phyloP scores from a whole-genome alignment of 2,797 vertebrate species.

The Typhlichthys subterraneus region DNA sequence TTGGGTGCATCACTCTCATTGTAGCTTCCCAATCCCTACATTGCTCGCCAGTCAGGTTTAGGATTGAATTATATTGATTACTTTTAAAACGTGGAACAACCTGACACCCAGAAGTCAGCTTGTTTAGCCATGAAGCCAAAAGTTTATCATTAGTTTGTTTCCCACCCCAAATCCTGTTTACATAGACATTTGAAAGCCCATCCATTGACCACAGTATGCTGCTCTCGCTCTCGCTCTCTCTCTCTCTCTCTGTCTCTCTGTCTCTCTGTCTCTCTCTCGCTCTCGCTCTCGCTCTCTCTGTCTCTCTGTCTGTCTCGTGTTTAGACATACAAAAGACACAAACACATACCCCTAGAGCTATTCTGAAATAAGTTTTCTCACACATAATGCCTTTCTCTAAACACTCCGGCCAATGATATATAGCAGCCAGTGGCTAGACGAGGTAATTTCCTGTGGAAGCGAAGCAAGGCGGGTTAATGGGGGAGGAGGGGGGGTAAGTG shows the following conservation, averaged over 20 bases:
- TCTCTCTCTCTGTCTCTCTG: background rate
- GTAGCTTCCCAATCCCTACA: no score
- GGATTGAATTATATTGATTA: no score
- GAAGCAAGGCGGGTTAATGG: conserved; percentile 39
- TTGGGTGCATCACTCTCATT: conserved; percentile 2
- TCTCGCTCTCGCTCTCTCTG: background rate
- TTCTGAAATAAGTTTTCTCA: conserved; percentile 30
- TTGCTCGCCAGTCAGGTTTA: no score
- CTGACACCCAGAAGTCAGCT: no score
- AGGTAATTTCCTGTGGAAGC: conserved; percentile 78
- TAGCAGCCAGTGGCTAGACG: conserved; percentile 58
- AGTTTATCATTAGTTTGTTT: background rate
- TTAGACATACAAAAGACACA: background rate
- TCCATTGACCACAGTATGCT: background rate
- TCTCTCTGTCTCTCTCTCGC: background rate
- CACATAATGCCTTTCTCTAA: conserved; percentile 30
- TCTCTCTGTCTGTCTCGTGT: background rate
- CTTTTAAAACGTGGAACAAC: no score
- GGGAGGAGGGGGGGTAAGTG: conserved; percentile 12
- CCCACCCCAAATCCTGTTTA: conserved; percentile 11
- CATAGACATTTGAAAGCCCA: conserved; percentile 1
- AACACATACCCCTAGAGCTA: conserved; percentile 16
- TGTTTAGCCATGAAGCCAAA: no score
- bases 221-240: background rate
- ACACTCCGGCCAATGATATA: conserved; percentile 38